Base-by-base conservation (phyloP, 2,797 vertebrate genomes). In the Emys orbicularis region DNA sequence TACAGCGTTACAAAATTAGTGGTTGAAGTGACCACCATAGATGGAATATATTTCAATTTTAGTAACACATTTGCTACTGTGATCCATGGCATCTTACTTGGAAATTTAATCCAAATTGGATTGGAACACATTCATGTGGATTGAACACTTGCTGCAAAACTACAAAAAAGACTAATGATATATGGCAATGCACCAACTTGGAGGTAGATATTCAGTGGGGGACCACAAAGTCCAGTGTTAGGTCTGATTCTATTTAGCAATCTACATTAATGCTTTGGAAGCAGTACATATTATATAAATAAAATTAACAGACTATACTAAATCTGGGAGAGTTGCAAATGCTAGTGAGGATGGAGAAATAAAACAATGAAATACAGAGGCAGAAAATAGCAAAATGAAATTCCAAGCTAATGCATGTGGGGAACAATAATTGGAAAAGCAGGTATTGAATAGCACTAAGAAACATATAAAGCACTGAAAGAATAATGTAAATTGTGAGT, bases 201-300 rank as follows among this genome's bases (percentile, higher is more conserved):
- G 54, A 82, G 27, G 44, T 29, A 76, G 41, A 44, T 56, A 50
- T 82, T 47, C 47, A 1, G 0, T 0, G 4, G 65, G 79, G 18
- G 37, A 61, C 1, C 3, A 18, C 8, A 27, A 41, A n/a, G 0
- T 72, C 25, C 44, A 47, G 4, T 16, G 44, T 47, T 47, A 76
- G 74, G 25, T 47, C 44, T 3, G 9, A 13, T 61, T 86, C 84
- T 85, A 18, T 76, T 87, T 29, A 79, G 27, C 21, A 53, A 88
- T 5, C 29, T 44, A 18, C 21, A 79, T 8, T 5, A 85, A 76
- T 13, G 8, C 27, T 86, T 56, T 6, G 6, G n/a, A 90, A 52
- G 6, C 72, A 27, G 19, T 4, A 31, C 25, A 19, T 13, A 34
- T 16, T 7, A 65, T 11, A 86, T 10, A 11, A 65, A 12, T 1